Evolutionary conservation across 2,113 vertebrate genomes (phyloP).

Genomic region (Pterocles burchelli): DNA sequence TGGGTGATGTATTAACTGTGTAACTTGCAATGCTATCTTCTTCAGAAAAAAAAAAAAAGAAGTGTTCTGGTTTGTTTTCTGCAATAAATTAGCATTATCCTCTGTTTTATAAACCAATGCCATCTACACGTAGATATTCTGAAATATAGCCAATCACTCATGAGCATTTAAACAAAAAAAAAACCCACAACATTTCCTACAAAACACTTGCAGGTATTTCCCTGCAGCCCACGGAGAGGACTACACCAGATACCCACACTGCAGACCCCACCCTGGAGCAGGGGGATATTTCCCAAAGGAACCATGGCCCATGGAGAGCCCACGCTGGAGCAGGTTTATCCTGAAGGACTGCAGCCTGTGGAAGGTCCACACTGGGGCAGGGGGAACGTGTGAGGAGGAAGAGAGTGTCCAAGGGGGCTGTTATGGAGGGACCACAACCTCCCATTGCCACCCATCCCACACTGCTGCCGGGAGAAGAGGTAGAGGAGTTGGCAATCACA

Average conservation of each 20-base stretch:
- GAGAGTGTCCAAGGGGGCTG: background rate
- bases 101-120: background rate
- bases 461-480: background rate
- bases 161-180: background rate
- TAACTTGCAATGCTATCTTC: background rate
- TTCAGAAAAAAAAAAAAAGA: background rate
- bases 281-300: background rate
- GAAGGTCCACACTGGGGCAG: background rate
- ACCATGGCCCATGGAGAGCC: accelerated
- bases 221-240: background rate
- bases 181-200: background rate
- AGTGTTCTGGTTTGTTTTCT: background rate
- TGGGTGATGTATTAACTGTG: background rate
- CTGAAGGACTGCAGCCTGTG: background rate
- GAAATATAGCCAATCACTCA: background rate
- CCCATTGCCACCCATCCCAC: background rate
- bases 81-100: background rate
- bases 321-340: background rate
- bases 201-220: background rate
- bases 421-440: background rate
- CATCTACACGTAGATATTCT: background rate
- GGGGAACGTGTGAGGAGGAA: background rate
- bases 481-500: background rate
- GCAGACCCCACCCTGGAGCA: background rate
- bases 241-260: background rate